Evolutionary conservation across 2,888 invertebrate species (phyloP).

Genomic region (Brachyptera risi): DNA sequence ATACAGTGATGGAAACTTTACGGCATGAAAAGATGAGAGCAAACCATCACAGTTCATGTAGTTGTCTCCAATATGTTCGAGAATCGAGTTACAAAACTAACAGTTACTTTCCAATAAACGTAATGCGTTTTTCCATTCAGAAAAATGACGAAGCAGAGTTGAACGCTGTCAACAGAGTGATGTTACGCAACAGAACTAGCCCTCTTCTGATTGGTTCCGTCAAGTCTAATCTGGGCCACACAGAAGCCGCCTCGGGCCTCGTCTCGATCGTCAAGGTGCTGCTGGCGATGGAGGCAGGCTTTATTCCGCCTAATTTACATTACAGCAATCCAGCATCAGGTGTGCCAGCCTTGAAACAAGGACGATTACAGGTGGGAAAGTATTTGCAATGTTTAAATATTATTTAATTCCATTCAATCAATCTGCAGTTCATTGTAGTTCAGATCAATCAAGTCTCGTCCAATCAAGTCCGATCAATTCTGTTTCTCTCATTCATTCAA

Average conservation of each 20-base stretch:
- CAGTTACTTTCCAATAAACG: too few relatives aligned
- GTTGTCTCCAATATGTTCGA: too few relatives aligned
- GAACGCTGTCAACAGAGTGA: slow-evolving; percentile 50
- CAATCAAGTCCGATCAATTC: too few relatives aligned
- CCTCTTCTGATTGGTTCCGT: slow-evolving; percentile 56
- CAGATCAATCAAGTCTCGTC: too few relatives aligned
- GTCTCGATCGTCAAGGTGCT: slow-evolving; percentile 48
- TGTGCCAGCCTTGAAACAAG: slow-evolving; percentile 34
- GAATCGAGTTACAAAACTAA: too few relatives aligned
- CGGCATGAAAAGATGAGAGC: too few relatives aligned
- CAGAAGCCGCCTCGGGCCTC: slow-evolving; percentile 49
- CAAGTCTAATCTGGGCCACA: slow-evolving; percentile 59
- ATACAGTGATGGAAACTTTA: too few relatives aligned
- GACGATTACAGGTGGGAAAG: slow-evolving; percentile 35
- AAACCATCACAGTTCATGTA: too few relatives aligned
- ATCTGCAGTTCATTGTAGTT: too few relatives aligned
- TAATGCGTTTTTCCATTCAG: slow-evolving; percentile 17
- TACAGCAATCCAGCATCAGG: slow-evolving; percentile 35
- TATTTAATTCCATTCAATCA: too few relatives aligned
- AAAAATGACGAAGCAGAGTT: slow-evolving; percentile 55
- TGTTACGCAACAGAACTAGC: slow-evolving; percentile 47
- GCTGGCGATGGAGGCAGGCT: slow-evolving; percentile 36
- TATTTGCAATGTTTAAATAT: too few relatives aligned
- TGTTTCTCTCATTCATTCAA: too few relatives aligned
- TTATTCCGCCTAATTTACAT: slow-evolving; percentile 38